Base-by-base conservation (phyloP, 2,888 invertebrate genomes). In the Neoascia interrupta region DNA sequence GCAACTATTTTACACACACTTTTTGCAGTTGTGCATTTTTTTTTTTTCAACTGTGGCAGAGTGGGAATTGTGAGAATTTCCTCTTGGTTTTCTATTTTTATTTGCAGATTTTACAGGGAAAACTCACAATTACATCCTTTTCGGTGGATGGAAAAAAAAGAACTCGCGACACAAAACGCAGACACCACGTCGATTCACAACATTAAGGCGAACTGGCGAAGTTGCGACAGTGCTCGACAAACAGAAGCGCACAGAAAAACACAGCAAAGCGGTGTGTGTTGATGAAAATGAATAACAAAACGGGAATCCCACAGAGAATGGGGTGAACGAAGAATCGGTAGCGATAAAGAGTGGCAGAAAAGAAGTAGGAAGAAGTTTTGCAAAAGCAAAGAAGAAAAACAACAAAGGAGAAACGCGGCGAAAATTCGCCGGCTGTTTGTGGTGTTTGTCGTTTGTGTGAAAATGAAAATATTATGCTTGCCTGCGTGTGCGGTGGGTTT, bases 121-220 rank as follows among this genome's bases (percentile, higher is more conserved):
- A 47, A 41, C 37, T 51, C 47, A 69, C 63, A 63, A 58, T 74
- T 43, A 76, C 60, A 76, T 76, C 76, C 58, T 72, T 76, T 54
- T 72, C 53, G 70, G 26, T 41, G 45, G 60, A 31, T 54, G 53
- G 21, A 34, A 45, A 53, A 58, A 76, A 70, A 76, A 64, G 60
- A 63, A 63, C 63, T 76, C 70, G 60, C 72, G 76, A 66, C 76
- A 37, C 60, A 70, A 26, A 31, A 76, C 72, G 70, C 72, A 76
- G 76, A 72, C 72, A 66, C 34, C 64, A 76, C 64, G 60, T 72
- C 72, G 60, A 72, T 72, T 76, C 76, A 76, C 76, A 76, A 76
- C 76, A 76, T 76, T 76, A 10, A 76, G 76, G 76, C 76, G 76
- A 76, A 76, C 76, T 76, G 76, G 76, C 72, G 76, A 76, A 72